Conservation (phyloP, 1,140 invertebrate species). For the Globodera ellingtonae region DNA sequence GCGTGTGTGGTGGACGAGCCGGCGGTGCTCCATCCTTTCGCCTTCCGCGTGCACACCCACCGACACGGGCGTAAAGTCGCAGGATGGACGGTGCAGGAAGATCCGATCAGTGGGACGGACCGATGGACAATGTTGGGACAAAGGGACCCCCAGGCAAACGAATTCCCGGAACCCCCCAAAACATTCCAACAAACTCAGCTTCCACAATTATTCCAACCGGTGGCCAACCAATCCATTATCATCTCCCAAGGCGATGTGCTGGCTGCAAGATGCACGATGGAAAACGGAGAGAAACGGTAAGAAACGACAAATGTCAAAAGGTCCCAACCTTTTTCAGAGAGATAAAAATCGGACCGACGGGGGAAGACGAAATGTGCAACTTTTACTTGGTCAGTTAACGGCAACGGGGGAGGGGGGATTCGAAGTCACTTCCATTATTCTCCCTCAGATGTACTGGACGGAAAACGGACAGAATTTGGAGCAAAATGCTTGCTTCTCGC, state of each 20-base stretch:
- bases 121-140: conserved; percentile 76
- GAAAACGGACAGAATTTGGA: conserved; percentile 75
- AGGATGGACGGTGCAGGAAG: conserved; percentile 54
- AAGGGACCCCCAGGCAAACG: conserved; percentile 74
- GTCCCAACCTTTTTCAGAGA: conserved; percentile 19
- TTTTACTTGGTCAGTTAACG: conserved; percentile 77
- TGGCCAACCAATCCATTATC: conserved; percentile 70
- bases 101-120: conserved; percentile 35
- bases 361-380: conserved; percentile 98
- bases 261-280: conserved; percentile 88
- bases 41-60: conserved; percentile 91
- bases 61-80: conserved; percentile 64
- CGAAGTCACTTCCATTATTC: conserved; percentile 2
- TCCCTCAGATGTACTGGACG: conserved; percentile 84
- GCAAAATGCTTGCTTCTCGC: conserved; percentile 82
- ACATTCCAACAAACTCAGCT: conserved; percentile 68
- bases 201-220: conserved; percentile 90
- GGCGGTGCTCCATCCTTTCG: conserved; percentile 87
- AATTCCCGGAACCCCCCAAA: background rate
- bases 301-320: conserved; percentile 62
- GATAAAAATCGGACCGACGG: conserved; percentile 73
- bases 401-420: background rate
- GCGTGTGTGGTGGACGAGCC: conserved; percentile 79
- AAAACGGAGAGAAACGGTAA: conserved; percentile 72
- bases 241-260: conserved; percentile 70